Evolutionary conservation across 2,113 vertebrate genomes (phyloP), one percentile per base, ranked within the genome.

Genomic region (Todiramphus saurophagus): DNA sequence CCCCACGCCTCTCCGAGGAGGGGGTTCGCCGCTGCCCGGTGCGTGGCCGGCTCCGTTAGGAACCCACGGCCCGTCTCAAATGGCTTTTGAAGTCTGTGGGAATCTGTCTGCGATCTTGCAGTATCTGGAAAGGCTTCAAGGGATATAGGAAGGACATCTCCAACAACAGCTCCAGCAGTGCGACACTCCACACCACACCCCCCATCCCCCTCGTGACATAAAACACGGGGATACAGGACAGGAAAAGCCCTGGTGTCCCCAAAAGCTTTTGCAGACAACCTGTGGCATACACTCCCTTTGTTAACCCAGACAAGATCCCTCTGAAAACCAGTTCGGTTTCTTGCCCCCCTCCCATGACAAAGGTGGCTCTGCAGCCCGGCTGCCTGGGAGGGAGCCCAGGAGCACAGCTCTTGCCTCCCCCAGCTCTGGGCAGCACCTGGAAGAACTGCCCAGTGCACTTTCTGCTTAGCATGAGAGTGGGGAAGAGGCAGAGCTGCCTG

Each of bases 371-470:
- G 4, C 55, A 72, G 74, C 74, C 46, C 0, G 6, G 51, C 73
- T 89, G 77, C 77, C 91, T 21, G 4, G 17, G 69, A 74, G 87
- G 74, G 35, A 81, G 13, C 69, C 91, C 46, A 3, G 33, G 28
- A 64, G 78, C 43, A 56, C 62, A 90, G 50, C 28, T 9, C 44
- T 66, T 5, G 0, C 82, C 82, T 73, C 48, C 63, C 33, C 67
- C 50, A 23, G 91, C 89, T 96, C 73, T 1, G 3, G 91, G 95
- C 91, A 90, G 76, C 73, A 91, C 73, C 96, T 94, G 89, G 93
- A 92, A 92, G 93, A 95, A 96, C 96, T 93, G 64, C 94, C 64
- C 73, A 83, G 94, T 89, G 83, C 86, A 77, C 86, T 92, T 92
- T 89, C 43, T 86, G 73, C 73, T 97, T 66, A 92, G 76, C 89